phyloP scores from a whole-genome alignment of 2,797 vertebrate genomes.

The Diceros bicornis region DNA sequence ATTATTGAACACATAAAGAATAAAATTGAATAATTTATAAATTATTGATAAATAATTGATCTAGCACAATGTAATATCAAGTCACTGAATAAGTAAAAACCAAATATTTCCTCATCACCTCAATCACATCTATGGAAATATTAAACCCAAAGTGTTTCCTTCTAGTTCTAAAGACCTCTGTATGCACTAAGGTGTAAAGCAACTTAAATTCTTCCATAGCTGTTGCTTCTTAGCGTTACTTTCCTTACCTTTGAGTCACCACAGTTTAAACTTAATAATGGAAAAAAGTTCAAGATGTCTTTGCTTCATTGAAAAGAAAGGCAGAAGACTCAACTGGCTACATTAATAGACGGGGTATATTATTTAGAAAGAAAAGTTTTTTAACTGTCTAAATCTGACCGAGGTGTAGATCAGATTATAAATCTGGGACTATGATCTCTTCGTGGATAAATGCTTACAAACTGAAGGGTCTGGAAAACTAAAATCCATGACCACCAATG shows the following conservation, averaged over 20 bases:
- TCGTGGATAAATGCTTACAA: background rate
- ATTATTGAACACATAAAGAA: background rate
- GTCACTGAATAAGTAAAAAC: background rate
- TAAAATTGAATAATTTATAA: background rate
- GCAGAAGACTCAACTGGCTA: background rate
- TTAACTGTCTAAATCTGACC: background rate
- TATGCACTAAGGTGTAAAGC: background rate
- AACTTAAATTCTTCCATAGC: background rate
- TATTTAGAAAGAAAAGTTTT: background rate
- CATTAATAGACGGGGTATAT: background rate
- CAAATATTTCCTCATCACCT: background rate
- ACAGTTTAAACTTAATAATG: background rate
- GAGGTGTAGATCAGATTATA: background rate
- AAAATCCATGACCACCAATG: background rate
- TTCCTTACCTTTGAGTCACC: background rate
- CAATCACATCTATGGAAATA: background rate
- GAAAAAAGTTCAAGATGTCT: background rate
- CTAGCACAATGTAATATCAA: background rate
- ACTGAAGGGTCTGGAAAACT: background rate
- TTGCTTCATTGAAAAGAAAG: constrained; percentile 16
- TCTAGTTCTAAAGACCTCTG: background rate
- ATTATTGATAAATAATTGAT: background rate
- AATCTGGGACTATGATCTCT: constrained; percentile 2
- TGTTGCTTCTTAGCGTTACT: background rate
- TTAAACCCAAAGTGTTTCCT: constrained; percentile 5